These are phyloP conservation scores for Festucalex cinctus DNA, from an alignment of 2,113 vertebrate species.

Conservation along the genomic window DNA sequence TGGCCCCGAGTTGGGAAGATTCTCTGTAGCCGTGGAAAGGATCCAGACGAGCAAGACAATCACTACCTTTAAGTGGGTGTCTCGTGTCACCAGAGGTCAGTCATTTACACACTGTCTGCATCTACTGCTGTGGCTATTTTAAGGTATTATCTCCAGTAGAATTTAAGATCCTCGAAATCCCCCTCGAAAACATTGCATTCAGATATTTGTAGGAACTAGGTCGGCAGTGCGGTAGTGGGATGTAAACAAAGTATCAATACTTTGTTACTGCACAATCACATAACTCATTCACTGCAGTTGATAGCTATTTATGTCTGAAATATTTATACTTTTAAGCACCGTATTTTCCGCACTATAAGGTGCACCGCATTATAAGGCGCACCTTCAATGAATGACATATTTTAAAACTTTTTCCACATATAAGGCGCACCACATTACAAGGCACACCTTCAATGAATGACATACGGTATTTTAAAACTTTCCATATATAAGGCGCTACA, in stretches of 20 bases:
- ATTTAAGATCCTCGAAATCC: neutral
- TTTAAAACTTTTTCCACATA: no score
- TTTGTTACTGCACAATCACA: neutral
- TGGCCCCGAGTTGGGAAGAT: slow-evolving; percentile 62
- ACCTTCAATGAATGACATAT: no score
- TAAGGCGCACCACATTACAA: no score
- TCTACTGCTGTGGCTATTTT: slow-evolving; percentile 34
- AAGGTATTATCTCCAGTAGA: neutral
- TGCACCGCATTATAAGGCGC: no score
- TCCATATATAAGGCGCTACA: no score
- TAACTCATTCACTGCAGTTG: no score
- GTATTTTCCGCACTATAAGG: no score
- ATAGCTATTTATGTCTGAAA: no score
- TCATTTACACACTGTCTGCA: slow-evolving; percentile 24
- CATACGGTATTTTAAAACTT: no score
- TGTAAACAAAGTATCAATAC: neutral
- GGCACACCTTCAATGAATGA: no score
- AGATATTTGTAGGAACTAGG: neutral
- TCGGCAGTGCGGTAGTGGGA: neutral
- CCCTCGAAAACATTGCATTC: neutral
- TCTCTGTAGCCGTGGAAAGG: slow-evolving; percentile 49
- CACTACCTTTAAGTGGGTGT: slow-evolving; percentile 27
- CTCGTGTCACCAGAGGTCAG: slow-evolving; percentile 44
- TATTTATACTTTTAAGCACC: no score
- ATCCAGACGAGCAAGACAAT: slow-evolving; percentile 50